phyloP scores from a whole-genome alignment of 2,797 vertebrate species.

The Apogon talboti region DNA sequence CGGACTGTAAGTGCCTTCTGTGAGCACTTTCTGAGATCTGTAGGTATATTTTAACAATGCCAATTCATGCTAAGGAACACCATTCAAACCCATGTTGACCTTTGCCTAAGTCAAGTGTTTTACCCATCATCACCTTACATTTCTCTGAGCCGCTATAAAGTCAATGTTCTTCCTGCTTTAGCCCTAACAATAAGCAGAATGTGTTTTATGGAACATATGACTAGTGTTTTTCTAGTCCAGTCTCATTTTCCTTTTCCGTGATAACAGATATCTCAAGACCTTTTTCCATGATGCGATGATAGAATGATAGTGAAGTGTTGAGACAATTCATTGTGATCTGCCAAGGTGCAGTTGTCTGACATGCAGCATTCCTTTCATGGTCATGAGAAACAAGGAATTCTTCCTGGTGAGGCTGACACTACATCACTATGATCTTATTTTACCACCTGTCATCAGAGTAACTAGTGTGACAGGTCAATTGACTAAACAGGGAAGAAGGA shows the following conservation, averaged over 20 bases:
- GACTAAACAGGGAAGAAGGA: slow-evolving; percentile 59
- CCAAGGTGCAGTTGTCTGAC: not conserved
- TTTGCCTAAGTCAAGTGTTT: not conserved
- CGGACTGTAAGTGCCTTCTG: no score
- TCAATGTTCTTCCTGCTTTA: not conserved
- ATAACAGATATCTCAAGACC: not conserved
- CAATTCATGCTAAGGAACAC: no score
- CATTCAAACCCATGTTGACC: not conserved
- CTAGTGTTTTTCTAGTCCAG: not conserved
- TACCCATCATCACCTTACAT: not conserved
- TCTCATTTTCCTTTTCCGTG: not conserved
- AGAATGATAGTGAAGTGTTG: not conserved
- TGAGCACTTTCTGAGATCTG: no score
- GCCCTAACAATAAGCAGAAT: not conserved
- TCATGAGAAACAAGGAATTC: slow-evolving; percentile 7
- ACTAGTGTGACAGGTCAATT: slow-evolving; percentile 52
- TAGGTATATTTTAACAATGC: no score
- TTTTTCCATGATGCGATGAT: not conserved
- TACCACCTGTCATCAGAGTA: not conserved
- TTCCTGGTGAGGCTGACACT: slow-evolving; percentile 33
- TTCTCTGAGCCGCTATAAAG: not conserved
- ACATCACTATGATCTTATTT: slow-evolving; percentile 7
- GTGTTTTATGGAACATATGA: not conserved
- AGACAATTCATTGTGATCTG: not conserved
- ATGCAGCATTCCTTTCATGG: slow-evolving; percentile 41